Conservation (phyloP, 2,888 invertebrate genomes). For the Brachyptera putata region DNA sequence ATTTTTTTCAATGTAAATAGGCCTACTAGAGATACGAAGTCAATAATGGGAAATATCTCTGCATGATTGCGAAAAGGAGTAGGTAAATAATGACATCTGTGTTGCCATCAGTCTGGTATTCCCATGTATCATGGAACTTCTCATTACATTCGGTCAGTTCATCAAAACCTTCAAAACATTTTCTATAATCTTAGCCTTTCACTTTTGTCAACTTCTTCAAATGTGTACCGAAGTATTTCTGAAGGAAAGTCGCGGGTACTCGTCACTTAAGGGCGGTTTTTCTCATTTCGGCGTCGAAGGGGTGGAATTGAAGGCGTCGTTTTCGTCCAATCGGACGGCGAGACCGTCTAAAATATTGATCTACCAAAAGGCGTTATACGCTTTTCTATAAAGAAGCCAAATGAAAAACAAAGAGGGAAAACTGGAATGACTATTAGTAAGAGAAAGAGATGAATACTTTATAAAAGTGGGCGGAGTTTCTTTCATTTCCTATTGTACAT, state of each 20-base stretch:
- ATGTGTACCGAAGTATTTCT: too few relatives aligned
- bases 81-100: too few relatives aligned
- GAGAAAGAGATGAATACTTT: conserved; percentile 1
- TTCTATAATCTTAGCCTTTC: too few relatives aligned
- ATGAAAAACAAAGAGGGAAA: conserved; percentile 9
- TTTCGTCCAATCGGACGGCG: background rate
- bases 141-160: too few relatives aligned
- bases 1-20: too few relatives aligned
- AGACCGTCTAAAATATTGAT: conserved; percentile 16
- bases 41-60: too few relatives aligned
- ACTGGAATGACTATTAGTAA: background rate
- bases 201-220: too few relatives aligned
- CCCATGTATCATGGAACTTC: too few relatives aligned
- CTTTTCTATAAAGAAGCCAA: conserved; percentile 20
- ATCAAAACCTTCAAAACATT: too few relatives aligned
- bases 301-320: background rate
- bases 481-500: conserved; percentile 12
- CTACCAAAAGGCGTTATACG: conserved; percentile 15
- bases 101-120: too few relatives aligned
- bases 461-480: conserved; percentile 26
- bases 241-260: background rate
- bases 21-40: too few relatives aligned
- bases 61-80: too few relatives aligned
- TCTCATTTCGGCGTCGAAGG: background rate
- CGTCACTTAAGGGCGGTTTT: conserved; percentile 17